Evolutionary conservation across 2,888 invertebrate genomes (phyloP), one percentile per base, ranked within the genome.

Genomic region (Dicyrtoma fusca): DNA sequence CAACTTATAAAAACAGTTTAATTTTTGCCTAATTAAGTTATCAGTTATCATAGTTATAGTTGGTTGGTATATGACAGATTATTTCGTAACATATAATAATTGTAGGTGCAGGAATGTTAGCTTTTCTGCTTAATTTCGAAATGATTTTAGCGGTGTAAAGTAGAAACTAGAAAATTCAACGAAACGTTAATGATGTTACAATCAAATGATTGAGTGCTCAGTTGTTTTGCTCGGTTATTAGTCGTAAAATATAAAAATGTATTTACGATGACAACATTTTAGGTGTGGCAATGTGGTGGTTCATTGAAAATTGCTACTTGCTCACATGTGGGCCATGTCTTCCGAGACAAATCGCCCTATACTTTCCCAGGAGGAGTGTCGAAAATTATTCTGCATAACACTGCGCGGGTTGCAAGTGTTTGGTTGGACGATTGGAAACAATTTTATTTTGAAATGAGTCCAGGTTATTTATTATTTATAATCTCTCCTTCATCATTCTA

Each of bases 361-460:
- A 93, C 95, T 79, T 98, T 99, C 90, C 99, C 99, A 73, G 99
- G 99, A 82, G 99, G 97, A 80, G 95, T 95, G 81, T 93, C 94
- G 84, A 93, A 93, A 86, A 92, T 98, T 83, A 97, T 98, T 82
- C 91, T 97, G 82, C 95, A 97, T 87, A 99, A 99, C 87, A 95
- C 97, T 81, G 95, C 97, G 82, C 89, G 99, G 82, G 96, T 97
- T 82, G 98, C 97, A 82, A 95, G 97, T 86, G 99, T 99, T 83
- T 99, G 99, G 99, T 93, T 99, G 92, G 99, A 98, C 89, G 96
- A 98, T 86, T 98, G 97, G 94, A 92, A 95, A 86, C 95, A 95
- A 87, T 97, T 97, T 91, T 97, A 95, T 90, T 96, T 95, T 91
- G 94, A 94, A 86, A 95, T 97, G 92, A 96, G 95, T 87, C 93